phyloP scores from a whole-genome alignment of 2,113 vertebrate genomes.

The Eidolon helvum region DNA sequence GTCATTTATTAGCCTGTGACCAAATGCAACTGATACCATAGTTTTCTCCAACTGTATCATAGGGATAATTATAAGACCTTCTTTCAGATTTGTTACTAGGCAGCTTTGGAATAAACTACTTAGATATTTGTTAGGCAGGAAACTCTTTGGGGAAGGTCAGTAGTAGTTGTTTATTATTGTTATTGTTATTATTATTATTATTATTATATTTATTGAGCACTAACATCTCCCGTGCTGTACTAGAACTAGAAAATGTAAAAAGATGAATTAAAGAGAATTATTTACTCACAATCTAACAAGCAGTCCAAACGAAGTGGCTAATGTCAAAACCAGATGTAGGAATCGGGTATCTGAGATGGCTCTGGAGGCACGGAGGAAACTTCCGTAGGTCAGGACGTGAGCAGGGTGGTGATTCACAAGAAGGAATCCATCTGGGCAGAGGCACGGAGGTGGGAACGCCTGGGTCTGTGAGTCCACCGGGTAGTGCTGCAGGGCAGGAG shows the following conservation, averaged over 20 bases:
- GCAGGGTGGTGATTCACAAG: rapidly evolving
- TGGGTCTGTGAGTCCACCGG: rapidly evolving
- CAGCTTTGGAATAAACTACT: not conserved
- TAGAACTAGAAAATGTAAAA: not conserved
- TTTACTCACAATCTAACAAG: not conserved
- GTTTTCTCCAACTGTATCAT: not conserved
- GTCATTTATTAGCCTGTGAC: not conserved
- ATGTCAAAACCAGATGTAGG: not conserved
- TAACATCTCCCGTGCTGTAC: rapidly evolving
- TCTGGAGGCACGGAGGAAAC: not conserved
- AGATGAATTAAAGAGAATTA: not conserved
- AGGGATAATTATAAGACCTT: not conserved
- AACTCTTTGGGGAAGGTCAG: not conserved
- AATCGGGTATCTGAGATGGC: not conserved
- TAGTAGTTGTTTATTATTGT: too few species aligned
- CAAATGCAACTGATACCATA: not conserved
- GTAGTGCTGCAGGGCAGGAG: rapidly evolving
- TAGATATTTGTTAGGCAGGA: not conserved
- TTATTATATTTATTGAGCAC: not conserved
- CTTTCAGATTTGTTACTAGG: not conserved
- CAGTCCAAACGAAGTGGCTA: not conserved
- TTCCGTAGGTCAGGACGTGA: rapidly evolving
- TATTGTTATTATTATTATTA: not conserved
- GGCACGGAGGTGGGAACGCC: rapidly evolving
- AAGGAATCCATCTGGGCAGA: rapidly evolving